These are phyloP conservation scores for Nycteola revayana DNA, from an alignment of 2,888 invertebrate species.

Conservation along the genomic window DNA sequence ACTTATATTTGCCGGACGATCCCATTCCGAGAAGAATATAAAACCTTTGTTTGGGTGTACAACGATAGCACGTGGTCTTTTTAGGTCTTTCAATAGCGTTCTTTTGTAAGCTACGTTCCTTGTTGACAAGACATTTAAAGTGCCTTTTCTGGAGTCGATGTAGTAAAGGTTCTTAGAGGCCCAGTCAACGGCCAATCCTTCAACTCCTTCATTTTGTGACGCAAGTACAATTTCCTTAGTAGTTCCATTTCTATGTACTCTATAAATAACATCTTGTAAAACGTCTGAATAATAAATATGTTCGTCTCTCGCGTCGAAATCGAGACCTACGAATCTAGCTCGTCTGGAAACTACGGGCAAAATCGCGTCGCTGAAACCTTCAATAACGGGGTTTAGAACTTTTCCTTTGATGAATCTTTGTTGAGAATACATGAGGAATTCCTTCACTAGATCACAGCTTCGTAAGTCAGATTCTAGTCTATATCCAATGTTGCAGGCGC, in stretches of 20 bases:
- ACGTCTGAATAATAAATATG: constrained; percentile 99
- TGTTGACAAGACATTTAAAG: constrained; percentile 95
- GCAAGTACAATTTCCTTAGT: constrained; percentile 94
- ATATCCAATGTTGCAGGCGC: constrained; percentile 95
- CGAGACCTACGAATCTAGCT: constrained; percentile 96
- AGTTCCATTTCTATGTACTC: constrained; percentile 90
- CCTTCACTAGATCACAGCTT: constrained; percentile 90
- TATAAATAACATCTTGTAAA: constrained; percentile 95
- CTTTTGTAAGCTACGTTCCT: constrained; percentile 91
- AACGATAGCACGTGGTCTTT: constrained; percentile 96
- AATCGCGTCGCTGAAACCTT: constrained; percentile 97
- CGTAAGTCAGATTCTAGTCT: constrained; percentile 87
- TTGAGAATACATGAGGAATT: constrained; percentile 97
- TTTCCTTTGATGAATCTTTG: constrained; percentile 97
- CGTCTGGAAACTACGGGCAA: constrained; percentile 95
- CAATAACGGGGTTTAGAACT: constrained; percentile 92
- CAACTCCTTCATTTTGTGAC: constrained; percentile 98
- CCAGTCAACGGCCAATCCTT: constrained; percentile 98
- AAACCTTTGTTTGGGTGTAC: constrained; percentile 97
- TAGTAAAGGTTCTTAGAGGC: constrained; percentile 97
- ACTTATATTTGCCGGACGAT: constrained; percentile 97
- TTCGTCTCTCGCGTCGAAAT: constrained; percentile 94
- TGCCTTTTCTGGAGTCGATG: constrained; percentile 96
- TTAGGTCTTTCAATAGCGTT: constrained; percentile 92
- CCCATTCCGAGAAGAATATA: constrained; percentile 98